Base-by-base conservation (phyloP, 2,797 vertebrate genomes). In the Sparidentex hasta region DNA sequence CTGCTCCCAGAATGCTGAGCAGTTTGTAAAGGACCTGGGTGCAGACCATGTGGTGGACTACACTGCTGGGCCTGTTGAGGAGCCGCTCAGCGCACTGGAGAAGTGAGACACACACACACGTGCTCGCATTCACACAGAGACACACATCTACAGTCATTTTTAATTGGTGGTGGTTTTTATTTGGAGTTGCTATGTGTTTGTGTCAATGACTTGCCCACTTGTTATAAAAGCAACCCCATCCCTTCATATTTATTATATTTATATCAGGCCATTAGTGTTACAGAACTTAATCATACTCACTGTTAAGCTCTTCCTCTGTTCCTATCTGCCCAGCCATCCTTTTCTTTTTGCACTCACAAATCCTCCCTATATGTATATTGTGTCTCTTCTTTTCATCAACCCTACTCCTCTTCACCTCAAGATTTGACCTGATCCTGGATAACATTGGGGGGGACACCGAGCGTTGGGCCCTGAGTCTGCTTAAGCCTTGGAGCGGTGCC, bases 351-450 rank as follows among this genome's bases (percentile, higher is more conserved):
- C 54, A 29, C 74, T 52, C 18, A 29, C 51, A 29, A 2, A 8
- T 23, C 44, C 20, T n/a, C 25, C 7, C 46, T 62, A 6, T 50
- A 43, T 7, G 11, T 21, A 23, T 7, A 1, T 51, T 66, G 18
- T 66, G 27, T 64, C 56, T 65, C 21, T 27, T 29, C 48, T 20
- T 62, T 48, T 86, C 8, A 61, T 41, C 12, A 12, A 43, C 47
- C 11, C n/a, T 2, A 1, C 51, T 23, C 33, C 3, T 43, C 44
- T 38, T 56, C 41, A 69, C 41, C 62, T 70, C n/a, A 76, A 99
- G 98, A 80, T 99, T 99, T 88, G 96, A 99, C 94, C 94, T 99
- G 80, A 95, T 99, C 91, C 95, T 99, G 47, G 98, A 99, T 90
- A 98, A 96, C 17, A 87, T 99, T 4, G 98, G 98, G 9, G 98